These are phyloP conservation scores for Prunella strophiata DNA, from an alignment of 2,797 vertebrate species.

Conservation along the genomic window DNA sequence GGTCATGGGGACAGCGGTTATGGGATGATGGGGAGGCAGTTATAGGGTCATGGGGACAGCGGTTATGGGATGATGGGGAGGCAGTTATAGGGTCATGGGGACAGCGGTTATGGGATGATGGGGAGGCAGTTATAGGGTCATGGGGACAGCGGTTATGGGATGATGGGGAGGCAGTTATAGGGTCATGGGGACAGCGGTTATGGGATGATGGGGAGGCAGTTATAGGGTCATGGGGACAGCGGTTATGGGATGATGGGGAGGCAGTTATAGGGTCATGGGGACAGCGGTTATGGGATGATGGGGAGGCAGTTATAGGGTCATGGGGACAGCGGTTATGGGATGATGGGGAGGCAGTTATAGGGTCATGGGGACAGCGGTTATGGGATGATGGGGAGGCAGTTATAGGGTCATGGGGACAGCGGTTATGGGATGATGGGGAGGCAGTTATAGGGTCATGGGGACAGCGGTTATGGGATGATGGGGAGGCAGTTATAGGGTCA, in stretches of 20 bases:
- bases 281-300: background rate
- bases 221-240: no score
- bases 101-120: background rate
- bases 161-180: no score
- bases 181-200: background rate
- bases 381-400: background rate
- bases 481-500: accelerated
- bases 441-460: no score
- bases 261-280: no score
- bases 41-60: no score
- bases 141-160: background rate
- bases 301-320: accelerated
- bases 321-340: background rate
- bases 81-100: no score
- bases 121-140: accelerated
- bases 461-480: background rate
- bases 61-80: background rate
- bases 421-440: background rate
- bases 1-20: background rate
- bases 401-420: no score
- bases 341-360: no score
- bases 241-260: background rate
- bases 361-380: background rate
- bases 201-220: background rate
- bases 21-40: background rate